Conservation (phyloP, 2,797 vertebrate species). For the Hypotaenidia okinawae region DNA sequence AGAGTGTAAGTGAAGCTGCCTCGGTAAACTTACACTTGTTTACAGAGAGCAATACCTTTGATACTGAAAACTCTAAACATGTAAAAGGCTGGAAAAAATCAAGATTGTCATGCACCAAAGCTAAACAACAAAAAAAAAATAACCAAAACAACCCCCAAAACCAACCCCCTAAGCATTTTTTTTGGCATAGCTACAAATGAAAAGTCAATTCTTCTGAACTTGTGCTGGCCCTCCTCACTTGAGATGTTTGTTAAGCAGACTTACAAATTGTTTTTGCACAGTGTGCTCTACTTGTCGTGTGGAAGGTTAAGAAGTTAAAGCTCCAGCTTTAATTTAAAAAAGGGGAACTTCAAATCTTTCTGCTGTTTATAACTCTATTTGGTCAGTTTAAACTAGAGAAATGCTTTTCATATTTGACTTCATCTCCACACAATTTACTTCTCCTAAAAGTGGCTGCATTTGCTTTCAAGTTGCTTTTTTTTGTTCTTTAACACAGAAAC, state of each 20-base stretch:
- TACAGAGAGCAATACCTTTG: constrained; percentile 85
- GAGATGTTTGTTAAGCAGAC: constrained; percentile 49
- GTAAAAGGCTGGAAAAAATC: constrained; percentile 63
- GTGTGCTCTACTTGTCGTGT: not conserved
- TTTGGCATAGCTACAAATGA: constrained; percentile 54
- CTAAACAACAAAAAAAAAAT: constrained; percentile 34
- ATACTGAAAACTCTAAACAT: constrained; percentile 77
- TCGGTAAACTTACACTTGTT: constrained; percentile 81
- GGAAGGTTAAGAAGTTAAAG: constrained; percentile 41
- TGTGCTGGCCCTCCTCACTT: constrained; percentile 24
- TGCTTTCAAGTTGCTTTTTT: constrained; percentile 36
- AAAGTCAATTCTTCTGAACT: constrained; percentile 63
- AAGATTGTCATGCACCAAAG: constrained; percentile 47
- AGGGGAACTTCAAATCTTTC: constrained; percentile 37
- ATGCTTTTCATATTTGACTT: constrained; percentile 62
- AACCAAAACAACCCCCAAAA: not conserved
- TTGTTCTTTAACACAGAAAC: not conserved
- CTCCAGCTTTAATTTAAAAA: constrained; percentile 5
- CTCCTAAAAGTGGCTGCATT: constrained; percentile 35
- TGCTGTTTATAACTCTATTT: constrained; percentile 43
- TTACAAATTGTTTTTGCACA: constrained; percentile 44
- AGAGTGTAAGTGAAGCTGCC: constrained; percentile 81
- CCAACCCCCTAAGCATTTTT: constrained; percentile 32
- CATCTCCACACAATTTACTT: constrained; percentile 60
- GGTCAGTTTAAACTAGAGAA: constrained; percentile 61